Evolutionary conservation across 2,797 vertebrate species (phyloP).

Genomic region (Anolis apletophallus): DNA sequence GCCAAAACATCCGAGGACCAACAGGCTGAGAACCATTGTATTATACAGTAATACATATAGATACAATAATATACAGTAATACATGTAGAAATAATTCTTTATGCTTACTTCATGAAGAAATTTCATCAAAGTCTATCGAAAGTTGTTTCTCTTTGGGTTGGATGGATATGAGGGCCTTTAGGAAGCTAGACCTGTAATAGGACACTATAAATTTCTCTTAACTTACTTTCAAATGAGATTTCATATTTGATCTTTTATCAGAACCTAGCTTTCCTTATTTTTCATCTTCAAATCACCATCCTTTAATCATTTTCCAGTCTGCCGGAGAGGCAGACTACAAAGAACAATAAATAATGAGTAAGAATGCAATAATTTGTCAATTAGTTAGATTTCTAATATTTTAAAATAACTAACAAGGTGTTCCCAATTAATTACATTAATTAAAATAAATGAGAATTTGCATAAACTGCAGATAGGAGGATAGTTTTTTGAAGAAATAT

Average conservation of each 20-base stretch:
- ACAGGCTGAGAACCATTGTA: too few species aligned
- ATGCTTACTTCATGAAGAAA: background rate
- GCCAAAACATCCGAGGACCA: too few species aligned
- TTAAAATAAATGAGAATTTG: too few species aligned
- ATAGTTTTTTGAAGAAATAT: background rate
- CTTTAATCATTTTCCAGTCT: background rate
- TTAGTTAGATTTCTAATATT: conserved; percentile 3
- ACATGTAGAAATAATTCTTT: background rate
- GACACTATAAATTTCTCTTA: background rate
- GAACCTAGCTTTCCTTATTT: background rate
- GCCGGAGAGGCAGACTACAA: background rate
- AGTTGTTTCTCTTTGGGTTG: background rate
- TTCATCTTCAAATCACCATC: background rate
- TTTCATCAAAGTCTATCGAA: background rate
- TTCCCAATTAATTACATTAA: background rate
- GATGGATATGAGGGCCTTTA: too few species aligned
- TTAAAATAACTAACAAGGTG: background rate
- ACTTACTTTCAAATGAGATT: background rate
- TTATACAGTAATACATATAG: too few species aligned
- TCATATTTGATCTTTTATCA: background rate
- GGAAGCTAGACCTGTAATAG: background rate
- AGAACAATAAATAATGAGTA: conserved; percentile 14
- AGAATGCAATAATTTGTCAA: background rate
- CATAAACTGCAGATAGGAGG: background rate
- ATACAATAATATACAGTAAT: background rate